Evolutionary conservation across 1,140 invertebrate genomes (phyloP), one percentile per base, ranked within the genome.

Genomic region (Aethina tumida): DNA sequence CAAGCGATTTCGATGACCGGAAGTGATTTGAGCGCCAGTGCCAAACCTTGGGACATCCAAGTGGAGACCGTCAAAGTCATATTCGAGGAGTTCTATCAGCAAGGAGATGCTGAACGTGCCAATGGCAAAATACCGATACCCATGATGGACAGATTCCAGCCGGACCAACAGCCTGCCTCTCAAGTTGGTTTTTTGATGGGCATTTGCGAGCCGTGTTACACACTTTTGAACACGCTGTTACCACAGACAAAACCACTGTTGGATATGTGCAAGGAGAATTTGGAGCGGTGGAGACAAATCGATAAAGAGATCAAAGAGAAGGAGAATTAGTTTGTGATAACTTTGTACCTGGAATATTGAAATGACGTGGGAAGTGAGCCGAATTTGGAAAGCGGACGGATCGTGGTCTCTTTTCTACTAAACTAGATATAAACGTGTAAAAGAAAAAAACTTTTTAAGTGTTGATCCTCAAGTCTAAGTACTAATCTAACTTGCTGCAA

Each of bases 11-110:
- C 75, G 1, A 90, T 90, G 83, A 89, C 84, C 2, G 77, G 76
- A 0, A 79, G 81, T 49, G 85, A 90, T 60, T 62, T 90, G n/a
- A 84, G 81, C 35, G 83, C 85, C 2, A 81, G 78, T 41, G 71
- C 81, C 2, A 88, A 88, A 61, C 80, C 81, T 2, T 89, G 84
- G 84, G 71, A 82, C n/a, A 65, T 84, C n/a, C 84, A 89, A 62
- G 69, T 73, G 2, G 73, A 83, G 58, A 88, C 81, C 0, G 84
- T 87, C 1, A 75, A 77, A 48, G 79, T 83, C 4, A 87, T 90
- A 42, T 86, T 88, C 63, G 79, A 88, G 55, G 85, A 90, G 56
- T 90, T 90, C 62, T 89, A 87, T 61, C 74, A 80, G 45, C 83
- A 88, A 65, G 81, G 69, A 17, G 84, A 89, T 57, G 77, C 75